These are phyloP conservation scores for Alca torda DNA, from an alignment of 2,797 vertebrate species.

Conservation along the genomic window DNA sequence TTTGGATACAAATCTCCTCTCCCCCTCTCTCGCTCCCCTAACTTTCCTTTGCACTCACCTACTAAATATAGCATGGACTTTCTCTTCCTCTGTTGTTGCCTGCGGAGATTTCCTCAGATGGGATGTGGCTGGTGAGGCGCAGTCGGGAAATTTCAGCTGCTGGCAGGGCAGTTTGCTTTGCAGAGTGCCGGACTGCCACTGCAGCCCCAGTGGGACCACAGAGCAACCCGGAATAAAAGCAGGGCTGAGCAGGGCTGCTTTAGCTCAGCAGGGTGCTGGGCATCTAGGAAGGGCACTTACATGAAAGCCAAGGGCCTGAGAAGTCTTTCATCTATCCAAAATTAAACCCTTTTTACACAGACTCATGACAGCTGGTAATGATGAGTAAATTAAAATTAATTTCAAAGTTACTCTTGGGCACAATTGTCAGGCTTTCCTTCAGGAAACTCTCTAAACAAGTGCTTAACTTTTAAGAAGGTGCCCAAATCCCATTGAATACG, in stretches of 20 bases:
- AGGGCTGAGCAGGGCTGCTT: neutral
- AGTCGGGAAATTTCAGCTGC: neutral
- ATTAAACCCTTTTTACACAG: slow-evolving; percentile 19
- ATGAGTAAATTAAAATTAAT: slow-evolving; percentile 56
- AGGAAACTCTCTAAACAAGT: slow-evolving; percentile 46
- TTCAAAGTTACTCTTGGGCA: slow-evolving; percentile 57
- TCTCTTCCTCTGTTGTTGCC: neutral
- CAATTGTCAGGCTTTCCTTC: slow-evolving; percentile 34
- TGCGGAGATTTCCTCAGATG: slow-evolving; percentile 4
- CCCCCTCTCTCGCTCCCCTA: neutral
- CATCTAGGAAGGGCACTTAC: neutral
- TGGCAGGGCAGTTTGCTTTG: neutral
- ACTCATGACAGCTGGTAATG: slow-evolving; percentile 41
- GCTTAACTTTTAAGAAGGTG: slow-evolving; percentile 61
- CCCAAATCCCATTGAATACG: slow-evolving; percentile 24
- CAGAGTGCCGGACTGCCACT: neutral
- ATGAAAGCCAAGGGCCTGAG: neutral
- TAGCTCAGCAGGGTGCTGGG: neutral
- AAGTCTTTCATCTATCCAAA: slow-evolving; percentile 26
- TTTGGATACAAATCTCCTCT: neutral
- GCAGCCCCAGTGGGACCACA: neutral
- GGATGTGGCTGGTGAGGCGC: neutral
- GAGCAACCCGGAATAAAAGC: neutral
- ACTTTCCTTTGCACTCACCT: neutral
- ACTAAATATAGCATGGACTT: neutral